Evolutionary conservation across 2,888 invertebrate genomes (phyloP), one percentile per base, ranked within the genome.

Genomic region (Patella depressa): DNA sequence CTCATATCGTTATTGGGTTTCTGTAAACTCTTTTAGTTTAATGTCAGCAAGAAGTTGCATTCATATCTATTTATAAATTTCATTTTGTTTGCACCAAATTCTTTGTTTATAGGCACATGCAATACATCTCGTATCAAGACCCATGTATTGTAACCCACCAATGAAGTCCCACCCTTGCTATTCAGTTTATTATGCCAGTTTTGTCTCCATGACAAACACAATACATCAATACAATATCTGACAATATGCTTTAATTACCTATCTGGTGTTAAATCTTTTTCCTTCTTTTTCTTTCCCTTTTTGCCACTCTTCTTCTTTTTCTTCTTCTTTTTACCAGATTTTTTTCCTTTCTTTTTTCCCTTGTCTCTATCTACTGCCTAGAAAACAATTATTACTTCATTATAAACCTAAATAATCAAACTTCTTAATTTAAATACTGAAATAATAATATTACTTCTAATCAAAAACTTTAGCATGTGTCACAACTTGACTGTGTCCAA

Each of bases 231-330:
- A 45, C 9, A 45, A 45, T 45, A 45, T 45, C 45, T 45, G 45
- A 7, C 7, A 45, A 45, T 45, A 45, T 7, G 9, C 45, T 45
- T 45, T 45, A 45, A n/a, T 65, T 82, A 90, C 90, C 97, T 94
- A 89, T 98, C 98, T 0, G 93, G 94, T 0, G 98, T 98, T 74
- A 98, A 93, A 92, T 98, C 98, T 91, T 98, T 98, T 89, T 97
- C 97, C 91, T 97, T 97, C 91, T 96, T 97, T 93, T 96, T 97
- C 91, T 97, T 97, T 83, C 94, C 94, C 89, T 91, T 91, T 82
- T 89, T 89, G 59, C 88, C 87, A 82, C 85, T 86, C 0, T 96
- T 95, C 93, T 96, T 97, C 91, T 97, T 97, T 87, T 94, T 94
- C 89, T 92, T 92, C 88, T 90, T 89, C 86, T 96, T 96, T 82